Base-by-base conservation (phyloP, 2,888 invertebrate species). In the Troides oblongomaculatus region DNA sequence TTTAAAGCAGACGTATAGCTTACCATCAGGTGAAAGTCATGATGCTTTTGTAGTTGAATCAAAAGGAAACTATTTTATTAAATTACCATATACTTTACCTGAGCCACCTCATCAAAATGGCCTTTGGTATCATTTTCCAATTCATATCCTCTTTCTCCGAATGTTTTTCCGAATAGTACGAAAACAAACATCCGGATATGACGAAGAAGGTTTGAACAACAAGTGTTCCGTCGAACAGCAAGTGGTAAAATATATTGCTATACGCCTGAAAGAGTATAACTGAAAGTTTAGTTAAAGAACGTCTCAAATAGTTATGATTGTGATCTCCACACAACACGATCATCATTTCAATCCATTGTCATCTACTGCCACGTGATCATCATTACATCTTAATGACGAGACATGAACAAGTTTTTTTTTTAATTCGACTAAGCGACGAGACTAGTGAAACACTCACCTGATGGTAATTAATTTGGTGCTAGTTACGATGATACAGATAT, bases 201-300 rank as follows among this genome's bases (percentile, higher is more conserved):
- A 80, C 70, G 72, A 83, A 80, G 74, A 82, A 83, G 1, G 78
- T 75, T 64, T 81, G 81, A 0, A 81, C 76, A 21, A 81, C 72
- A 63, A 81, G 66, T n/a, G 74, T 70, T 7, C 81, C 82, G 67
- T 79, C 79, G 69, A 75, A 76, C 25, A 79, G 66, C 36, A 82
- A n/a, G 64, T 76, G 78, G n/a, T n/a, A 53, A 17, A 53, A 14
- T 17, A n/a, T 7, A 53, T 53, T 53, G 53, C n/a, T 14, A 18
- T 53, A 53, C n/a, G 53, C 17, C 53, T 53, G 53, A 6, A 53
- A n/a, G 18, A 53, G 10, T 39, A 39, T 10, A 39, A 39, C 39
- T 30, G 30, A 30, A 30, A 3, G 30, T 30, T 30, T 4, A 30
- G 30, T 30, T 30, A 30, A 30, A 30, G 30, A 30, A 30, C 30